Base-by-base conservation (phyloP, 2,888 invertebrate genomes). In the Ochropleura plecta region DNA sequence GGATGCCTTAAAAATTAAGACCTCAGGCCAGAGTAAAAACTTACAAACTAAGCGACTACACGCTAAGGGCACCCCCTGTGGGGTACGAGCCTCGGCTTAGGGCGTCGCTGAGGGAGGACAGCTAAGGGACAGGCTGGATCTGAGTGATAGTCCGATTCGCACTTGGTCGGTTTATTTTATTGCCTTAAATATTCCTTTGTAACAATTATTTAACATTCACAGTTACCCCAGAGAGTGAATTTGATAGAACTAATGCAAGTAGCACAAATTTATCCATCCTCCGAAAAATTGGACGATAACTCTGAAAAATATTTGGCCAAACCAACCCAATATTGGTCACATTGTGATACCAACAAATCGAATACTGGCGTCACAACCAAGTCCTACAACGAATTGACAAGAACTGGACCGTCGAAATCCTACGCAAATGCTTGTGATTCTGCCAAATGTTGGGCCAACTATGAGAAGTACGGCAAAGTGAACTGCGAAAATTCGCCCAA, bases 211-310 rank as follows among this genome's bases (percentile, higher is more conserved):
- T 10, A 66, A 12, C 44, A 62, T 20, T 77, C 64, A 0, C 91
- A 93, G 91, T 73, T 70, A 0, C 78, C 84, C 0, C 82, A 86
- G 49, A 86, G 88, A 74, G 5, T 79, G 0, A 93, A 94, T 30
- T 88, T 92, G 70, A 94, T 94, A 70, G 93, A 94, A 66, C 46
- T 94, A 2, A 89, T 91, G 89, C 94, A 93, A 91, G 85, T 92
- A 16, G 64, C 87, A 0, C 85, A 86, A 3, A 89, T 84, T 49
- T 90, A 88, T 20, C 71, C 85, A 0, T 88, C 90, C 0, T 90
- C 89, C 0, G 91, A 90, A 48, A 83, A 76, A 64, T 46, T 90
- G 6, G 90, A 90, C 10, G 70, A 67, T 0, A 76, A 71, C 9
- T 85, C 86, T 0, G 90, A 90, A 55, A 88, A 88, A 79, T 79